Conservation (phyloP, 2,797 vertebrate species). For the Scolopax bukidnonensis region DNA sequence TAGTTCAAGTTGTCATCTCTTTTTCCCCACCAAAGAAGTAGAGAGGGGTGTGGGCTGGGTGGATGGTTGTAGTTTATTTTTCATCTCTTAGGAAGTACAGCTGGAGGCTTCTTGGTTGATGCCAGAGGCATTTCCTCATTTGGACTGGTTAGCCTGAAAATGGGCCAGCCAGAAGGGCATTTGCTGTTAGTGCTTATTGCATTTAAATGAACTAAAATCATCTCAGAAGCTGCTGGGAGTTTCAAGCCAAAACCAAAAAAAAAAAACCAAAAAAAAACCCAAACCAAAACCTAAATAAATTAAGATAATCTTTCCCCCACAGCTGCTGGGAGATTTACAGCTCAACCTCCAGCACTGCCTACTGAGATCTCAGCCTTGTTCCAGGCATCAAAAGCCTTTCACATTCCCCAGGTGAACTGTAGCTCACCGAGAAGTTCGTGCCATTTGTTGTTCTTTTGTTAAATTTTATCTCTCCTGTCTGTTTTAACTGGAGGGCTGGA, state of each 20-base stretch:
- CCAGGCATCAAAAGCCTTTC: not conserved
- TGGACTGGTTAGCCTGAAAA: slow-evolving; percentile 62
- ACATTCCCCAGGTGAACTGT: not conserved
- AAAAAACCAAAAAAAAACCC: not conserved
- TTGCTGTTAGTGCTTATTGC: slow-evolving; percentile 67
- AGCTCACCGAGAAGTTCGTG: not conserved
- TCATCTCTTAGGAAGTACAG: slow-evolving; percentile 63
- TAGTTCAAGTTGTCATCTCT: not conserved
- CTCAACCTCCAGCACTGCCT: not conserved
- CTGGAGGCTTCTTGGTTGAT: slow-evolving; percentile 58
- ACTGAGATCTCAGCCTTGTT: not conserved
- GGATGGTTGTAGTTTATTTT: slow-evolving; percentile 35
- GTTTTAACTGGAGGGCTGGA: not conserved
- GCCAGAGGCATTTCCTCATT: slow-evolving; percentile 69
- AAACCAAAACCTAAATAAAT: slow-evolving; percentile 29
- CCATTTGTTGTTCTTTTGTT: not conserved
- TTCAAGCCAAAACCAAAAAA: slow-evolving; percentile 40
- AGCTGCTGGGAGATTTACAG: slow-evolving; percentile 54
- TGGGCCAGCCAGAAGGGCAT: slow-evolving; percentile 68
- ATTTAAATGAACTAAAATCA: slow-evolving; percentile 72
- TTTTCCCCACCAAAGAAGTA: not conserved
- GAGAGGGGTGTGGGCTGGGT: not conserved
- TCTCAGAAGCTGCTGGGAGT: slow-evolving; percentile 67
- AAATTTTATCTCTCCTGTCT: not conserved
- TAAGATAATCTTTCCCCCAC: slow-evolving; percentile 39